phyloP scores from a whole-genome alignment of 2,888 invertebrate genomes.

The Mechanitis messenoides region DNA sequence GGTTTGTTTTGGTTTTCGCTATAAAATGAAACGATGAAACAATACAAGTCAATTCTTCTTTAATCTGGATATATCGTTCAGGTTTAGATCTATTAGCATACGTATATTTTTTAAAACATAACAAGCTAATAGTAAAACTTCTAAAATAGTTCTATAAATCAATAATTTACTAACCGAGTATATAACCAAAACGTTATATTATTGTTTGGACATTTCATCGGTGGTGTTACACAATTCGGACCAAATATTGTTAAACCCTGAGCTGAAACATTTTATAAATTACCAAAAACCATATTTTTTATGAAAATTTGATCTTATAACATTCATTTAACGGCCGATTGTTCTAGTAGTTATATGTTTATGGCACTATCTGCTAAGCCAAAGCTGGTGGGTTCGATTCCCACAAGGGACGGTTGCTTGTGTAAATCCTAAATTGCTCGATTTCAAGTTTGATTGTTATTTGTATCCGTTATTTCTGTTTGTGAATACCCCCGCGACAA shows the following conservation, averaged over 20 bases:
- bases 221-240: slow-evolving; percentile 50
- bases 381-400: no score
- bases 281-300: no score
- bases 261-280: slow-evolving; percentile 13
- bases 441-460: no score
- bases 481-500: no score
- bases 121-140: not conserved
- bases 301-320: no score
- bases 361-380: no score
- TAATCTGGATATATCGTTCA: not conserved
- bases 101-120: not conserved
- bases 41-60: not conserved
- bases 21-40: slow-evolving; percentile 19
- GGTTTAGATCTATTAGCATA: not conserved
- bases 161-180: slow-evolving; percentile 63
- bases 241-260: slow-evolving; percentile 8
- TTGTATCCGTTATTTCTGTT: no score
- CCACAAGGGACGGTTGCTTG: no score
- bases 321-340: no score
- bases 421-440: no score
- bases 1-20: slow-evolving; percentile 64
- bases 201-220: slow-evolving; percentile 74
- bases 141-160: not conserved
- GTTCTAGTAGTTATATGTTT: no score
- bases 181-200: slow-evolving; percentile 80